A percentile compares a stretch with the other conserved stretches of the same genome.
Evolutionary conservation across 64 coral and sea anemone genomes (phyloP).

Genomic region (Astreopora myriophthalma): DNA sequence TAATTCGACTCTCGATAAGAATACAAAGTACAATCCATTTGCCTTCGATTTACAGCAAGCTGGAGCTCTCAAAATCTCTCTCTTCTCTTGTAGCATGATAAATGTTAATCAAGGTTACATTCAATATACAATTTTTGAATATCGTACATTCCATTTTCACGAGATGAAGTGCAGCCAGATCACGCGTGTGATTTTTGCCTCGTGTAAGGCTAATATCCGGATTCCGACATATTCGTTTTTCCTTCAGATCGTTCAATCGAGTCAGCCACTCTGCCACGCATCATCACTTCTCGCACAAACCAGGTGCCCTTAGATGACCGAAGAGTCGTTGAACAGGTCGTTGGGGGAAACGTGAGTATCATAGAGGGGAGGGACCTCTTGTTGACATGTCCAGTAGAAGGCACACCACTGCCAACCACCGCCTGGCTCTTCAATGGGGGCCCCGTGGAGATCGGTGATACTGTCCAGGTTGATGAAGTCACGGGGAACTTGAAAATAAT

Average conservation of each 20-base stretch:
- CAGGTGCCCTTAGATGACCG: neutral
- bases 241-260: slow-evolving; percentile 14
- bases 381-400: slow-evolving; percentile 67
- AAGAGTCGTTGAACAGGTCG: slow-evolving; percentile 32
- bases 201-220: neutral
- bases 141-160: no score
- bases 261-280: slow-evolving; percentile 3
- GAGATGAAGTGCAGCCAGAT: no score
- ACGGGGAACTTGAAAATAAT: slow-evolving; percentile 62
- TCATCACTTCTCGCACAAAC: slow-evolving; percentile 43
- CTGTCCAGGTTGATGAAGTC: slow-evolving; percentile 43
- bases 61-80: no score
- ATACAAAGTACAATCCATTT: no score
- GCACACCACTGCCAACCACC: slow-evolving; percentile 61
- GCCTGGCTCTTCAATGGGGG: slow-evolving; percentile 69
- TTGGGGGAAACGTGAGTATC: slow-evolving; percentile 82
- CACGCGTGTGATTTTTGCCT: no score
- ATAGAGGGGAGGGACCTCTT: slow-evolving; percentile 80
- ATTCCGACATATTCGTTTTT: no score
- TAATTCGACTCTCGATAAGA: no score
- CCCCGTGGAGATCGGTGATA: slow-evolving; percentile 59
- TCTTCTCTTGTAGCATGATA: no score
- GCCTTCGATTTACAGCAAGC: no score
- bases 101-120: no score
- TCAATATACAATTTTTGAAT: no score